These are phyloP conservation scores for Rhysida immarginata DNA, from an alignment of 1,140 invertebrate genomes.

Conservation along the genomic window DNA sequence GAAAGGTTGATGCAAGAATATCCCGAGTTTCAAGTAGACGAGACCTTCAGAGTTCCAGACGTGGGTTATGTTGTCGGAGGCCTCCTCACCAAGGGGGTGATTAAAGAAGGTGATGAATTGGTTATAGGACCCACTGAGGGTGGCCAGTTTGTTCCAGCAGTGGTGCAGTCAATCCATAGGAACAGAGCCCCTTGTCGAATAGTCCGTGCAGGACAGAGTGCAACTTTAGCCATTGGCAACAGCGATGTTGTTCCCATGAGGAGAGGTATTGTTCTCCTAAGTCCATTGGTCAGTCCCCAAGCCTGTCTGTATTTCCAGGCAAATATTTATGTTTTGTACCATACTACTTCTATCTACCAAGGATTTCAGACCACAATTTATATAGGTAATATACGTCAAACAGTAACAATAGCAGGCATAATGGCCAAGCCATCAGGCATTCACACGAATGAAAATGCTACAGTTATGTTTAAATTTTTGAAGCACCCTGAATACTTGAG, in stretches of 20 bases:
- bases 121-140: slow-evolving; percentile 61
- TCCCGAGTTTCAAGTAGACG: slow-evolving; percentile 81
- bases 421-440: slow-evolving; percentile 38
- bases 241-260: slow-evolving; percentile 44
- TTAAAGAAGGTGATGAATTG: slow-evolving; percentile 65
- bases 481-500: slow-evolving; percentile 81
- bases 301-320: slow-evolving; percentile 72
- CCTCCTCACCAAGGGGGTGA: slow-evolving; percentile 58
- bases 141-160: slow-evolving; percentile 62
- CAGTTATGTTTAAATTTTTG: slow-evolving; percentile 75
- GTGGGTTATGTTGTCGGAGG: slow-evolving; percentile 65
- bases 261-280: slow-evolving; percentile 63
- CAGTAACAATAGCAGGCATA: slow-evolving; percentile 64
- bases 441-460: slow-evolving; percentile 66
- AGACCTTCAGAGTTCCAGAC: slow-evolving; percentile 66
- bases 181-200: slow-evolving; percentile 75
- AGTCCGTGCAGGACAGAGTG: slow-evolving; percentile 78
- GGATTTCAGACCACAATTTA: slow-evolving; percentile 90
- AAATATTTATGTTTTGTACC: slow-evolving; percentile 66
- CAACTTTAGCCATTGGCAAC: slow-evolving; percentile 59
- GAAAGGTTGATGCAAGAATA: slow-evolving; percentile 56
- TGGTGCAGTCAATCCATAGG: slow-evolving; percentile 69
- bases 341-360: slow-evolving; percentile 61
- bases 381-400: slow-evolving; percentile 87
- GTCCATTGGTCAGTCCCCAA: slow-evolving; percentile 35